These are phyloP conservation scores for Virgularia gustaviana DNA, from an alignment of 92 coral and sea anemone species.

Conservation along the genomic window DNA sequence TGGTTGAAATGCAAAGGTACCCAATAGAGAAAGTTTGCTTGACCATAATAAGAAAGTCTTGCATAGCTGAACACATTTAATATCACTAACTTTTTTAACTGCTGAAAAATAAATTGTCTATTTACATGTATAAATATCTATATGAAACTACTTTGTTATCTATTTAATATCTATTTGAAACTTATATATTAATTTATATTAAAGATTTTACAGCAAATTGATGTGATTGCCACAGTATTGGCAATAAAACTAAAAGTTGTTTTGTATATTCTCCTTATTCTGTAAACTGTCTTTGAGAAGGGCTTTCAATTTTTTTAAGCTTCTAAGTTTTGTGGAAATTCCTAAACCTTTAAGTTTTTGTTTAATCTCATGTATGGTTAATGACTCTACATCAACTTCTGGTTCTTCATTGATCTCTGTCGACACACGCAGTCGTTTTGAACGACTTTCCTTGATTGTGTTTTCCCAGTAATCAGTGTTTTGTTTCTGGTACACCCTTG, in stretches of 20 bases:
- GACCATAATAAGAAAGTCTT: slow-evolving; percentile 31
- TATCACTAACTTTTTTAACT: too few relatives aligned
- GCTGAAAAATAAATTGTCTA: too few relatives aligned
- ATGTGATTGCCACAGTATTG: too few relatives aligned
- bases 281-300: slow-evolving; percentile 11
- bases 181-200: too few relatives aligned
- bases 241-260: slow-evolving; percentile 7
- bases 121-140: too few relatives aligned
- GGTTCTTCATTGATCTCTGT: slow-evolving; percentile 1
- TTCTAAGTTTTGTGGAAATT: slow-evolving; percentile 11
- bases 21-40: too few relatives aligned
- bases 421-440: slow-evolving; percentile 1
- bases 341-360: slow-evolving; percentile 9
- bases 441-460: slow-evolving; percentile 1
- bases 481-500: not conserved
- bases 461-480: not conserved
- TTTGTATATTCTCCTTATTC: slow-evolving; percentile 8
- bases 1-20: slow-evolving; percentile 29
- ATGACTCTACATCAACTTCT: slow-evolving; percentile 8
- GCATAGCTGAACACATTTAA: slow-evolving; percentile 18
- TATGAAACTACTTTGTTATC: too few relatives aligned
- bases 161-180: too few relatives aligned
- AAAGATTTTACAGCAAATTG: too few relatives aligned
- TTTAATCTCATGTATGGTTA: slow-evolving; percentile 20
- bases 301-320: slow-evolving; percentile 22